phyloP scores from a whole-genome alignment of 2,797 vertebrate species.

The Propithecus deckenii region DNA sequence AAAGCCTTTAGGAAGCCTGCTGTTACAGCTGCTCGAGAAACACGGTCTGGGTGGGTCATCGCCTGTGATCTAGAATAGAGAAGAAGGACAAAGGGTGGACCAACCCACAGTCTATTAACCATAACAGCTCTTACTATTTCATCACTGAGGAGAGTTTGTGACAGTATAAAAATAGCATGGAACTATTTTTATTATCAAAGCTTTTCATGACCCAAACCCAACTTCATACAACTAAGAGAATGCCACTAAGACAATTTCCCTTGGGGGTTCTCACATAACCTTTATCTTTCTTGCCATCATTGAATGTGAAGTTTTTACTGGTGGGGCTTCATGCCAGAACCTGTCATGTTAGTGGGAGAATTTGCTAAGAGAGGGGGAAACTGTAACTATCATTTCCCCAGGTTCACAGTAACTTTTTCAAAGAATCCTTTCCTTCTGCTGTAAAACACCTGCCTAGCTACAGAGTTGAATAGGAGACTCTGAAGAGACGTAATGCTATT shows the following conservation, averaged over 20 bases:
- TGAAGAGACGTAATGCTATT: slow-evolving; percentile 36
- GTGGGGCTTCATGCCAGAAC: background rate
- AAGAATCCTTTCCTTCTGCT: background rate
- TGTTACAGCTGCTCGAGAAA: background rate
- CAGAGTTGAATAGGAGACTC: background rate
- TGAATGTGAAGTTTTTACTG: background rate
- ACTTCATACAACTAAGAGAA: background rate
- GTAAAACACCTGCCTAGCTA: slow-evolving; percentile 35
- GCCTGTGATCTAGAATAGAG: background rate
- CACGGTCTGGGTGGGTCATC: background rate
- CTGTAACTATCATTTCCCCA: background rate
- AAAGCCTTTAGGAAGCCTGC: background rate
- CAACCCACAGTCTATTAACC: background rate
- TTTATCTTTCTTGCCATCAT: background rate
- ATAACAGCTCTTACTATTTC: background rate
- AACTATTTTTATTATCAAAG: background rate
- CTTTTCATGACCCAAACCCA: background rate
- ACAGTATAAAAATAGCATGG: background rate
- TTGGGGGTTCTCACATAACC: background rate
- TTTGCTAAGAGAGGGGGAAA: background rate
- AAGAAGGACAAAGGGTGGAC: background rate
- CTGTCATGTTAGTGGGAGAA: slow-evolving; percentile 6
- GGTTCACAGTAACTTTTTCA: background rate
- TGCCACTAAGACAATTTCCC: background rate
- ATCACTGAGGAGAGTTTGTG: background rate